Conservation (phyloP, 1,140 invertebrate genomes). For the Diorhabda carinulata region DNA sequence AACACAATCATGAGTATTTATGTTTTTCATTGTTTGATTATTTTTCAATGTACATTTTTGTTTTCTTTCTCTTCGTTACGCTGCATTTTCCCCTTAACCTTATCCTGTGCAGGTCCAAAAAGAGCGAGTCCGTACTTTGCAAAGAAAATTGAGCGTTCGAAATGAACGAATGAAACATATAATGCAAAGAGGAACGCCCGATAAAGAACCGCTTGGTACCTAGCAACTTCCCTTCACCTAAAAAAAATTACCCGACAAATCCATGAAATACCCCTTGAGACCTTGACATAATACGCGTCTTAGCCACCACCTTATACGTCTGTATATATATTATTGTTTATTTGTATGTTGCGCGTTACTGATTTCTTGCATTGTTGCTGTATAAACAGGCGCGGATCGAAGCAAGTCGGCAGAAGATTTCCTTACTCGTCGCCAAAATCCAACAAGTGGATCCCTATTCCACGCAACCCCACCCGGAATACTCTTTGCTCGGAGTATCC, state of each 20-base stretch:
- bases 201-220: conserved; percentile 65
- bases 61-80: conserved; percentile 58
- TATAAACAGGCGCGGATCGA: conserved; percentile 69
- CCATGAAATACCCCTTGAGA: conserved; percentile 22
- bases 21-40: conserved; percentile 35
- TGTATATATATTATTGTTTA: conserved; percentile 8
- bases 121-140: conserved; percentile 78
- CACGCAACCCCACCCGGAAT: conserved; percentile 47
- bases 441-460: conserved; percentile 70
- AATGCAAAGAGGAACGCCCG: conserved; percentile 77
- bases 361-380: conserved; percentile 49
- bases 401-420: conserved; percentile 61
- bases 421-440: conserved; percentile 64
- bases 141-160: conserved; percentile 82
- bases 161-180: conserved; percentile 83
- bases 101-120: conserved; percentile 65
- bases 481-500: conserved; percentile 48
- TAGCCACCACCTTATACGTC: conserved; percentile 42
- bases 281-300: conserved; percentile 36
- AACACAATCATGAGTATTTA: conserved; percentile 37
- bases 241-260: conserved; percentile 23
- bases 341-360: conserved; percentile 36
- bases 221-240: conserved; percentile 43
- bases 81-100: conserved; percentile 52
- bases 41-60: conserved; percentile 49